Evolutionary conservation across 2,113 vertebrate species (phyloP).

Genomic region (Dicrurus megarhynchus): DNA sequence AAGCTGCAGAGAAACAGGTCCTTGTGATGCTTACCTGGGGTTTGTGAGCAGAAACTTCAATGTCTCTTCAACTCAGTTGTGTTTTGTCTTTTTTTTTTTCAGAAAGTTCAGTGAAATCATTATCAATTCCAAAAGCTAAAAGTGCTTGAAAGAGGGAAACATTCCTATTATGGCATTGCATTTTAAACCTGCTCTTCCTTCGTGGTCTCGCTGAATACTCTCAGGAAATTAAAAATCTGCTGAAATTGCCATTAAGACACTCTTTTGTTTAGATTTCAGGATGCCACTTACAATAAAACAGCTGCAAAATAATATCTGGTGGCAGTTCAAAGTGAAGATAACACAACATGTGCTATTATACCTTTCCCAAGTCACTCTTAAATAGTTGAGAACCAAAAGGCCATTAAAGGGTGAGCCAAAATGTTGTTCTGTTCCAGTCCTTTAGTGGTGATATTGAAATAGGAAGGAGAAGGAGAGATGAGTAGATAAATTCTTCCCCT

Average conservation of each 20-base stretch:
- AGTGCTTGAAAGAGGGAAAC: neutral
- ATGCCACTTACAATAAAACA: slow-evolving; percentile 34
- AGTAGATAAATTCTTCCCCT: neutral
- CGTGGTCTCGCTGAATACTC: neutral
- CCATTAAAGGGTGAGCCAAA: neutral
- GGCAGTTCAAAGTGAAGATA: slow-evolving; percentile 22
- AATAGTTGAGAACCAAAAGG: neutral
- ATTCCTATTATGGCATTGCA: neutral
- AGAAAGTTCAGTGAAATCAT: slow-evolving; percentile 3
- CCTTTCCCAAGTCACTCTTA: slow-evolving; percentile 6
- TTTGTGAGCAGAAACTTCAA: neutral
- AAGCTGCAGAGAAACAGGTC: neutral
- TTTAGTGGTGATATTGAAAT: neutral
- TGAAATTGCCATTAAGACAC: slow-evolving; percentile 19
- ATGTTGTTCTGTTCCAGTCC: neutral
- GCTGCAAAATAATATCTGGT: slow-evolving; percentile 42
- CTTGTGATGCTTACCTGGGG: neutral
- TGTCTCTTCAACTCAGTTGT: neutral
- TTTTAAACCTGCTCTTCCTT: neutral
- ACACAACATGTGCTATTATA: neutral
- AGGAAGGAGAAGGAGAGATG: neutral
- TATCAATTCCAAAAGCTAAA: neutral
- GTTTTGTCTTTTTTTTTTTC: neutral
- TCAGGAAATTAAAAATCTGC: slow-evolving; percentile 58
- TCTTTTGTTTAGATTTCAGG: slow-evolving; percentile 12